These are phyloP conservation scores for Coptodon bakossiorum DNA, from an alignment of 2,113 vertebrate species.

Conservation along the genomic window DNA sequence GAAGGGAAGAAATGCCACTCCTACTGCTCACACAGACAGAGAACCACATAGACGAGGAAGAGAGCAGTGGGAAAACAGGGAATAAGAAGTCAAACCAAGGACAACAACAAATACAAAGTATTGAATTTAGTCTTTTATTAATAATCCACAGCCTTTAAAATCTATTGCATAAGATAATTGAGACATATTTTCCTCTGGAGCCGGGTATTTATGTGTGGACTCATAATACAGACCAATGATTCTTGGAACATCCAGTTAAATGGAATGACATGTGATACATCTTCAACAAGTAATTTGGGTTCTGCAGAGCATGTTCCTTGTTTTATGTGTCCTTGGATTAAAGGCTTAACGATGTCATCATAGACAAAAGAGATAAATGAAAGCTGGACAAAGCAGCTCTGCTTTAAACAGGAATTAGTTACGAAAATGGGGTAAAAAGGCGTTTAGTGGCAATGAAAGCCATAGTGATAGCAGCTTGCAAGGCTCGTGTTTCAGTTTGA, in stretches of 20 bases:
- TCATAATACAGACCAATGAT: neutral
- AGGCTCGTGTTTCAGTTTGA: rapidly evolving
- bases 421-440: neutral
- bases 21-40: neutral
- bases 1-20: neutral
- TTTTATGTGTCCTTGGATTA: neutral
- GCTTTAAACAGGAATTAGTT: neutral
- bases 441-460: neutral
- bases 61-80: neutral
- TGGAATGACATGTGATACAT: neutral
- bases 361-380: neutral
- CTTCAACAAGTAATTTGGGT: neutral
- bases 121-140: neutral
- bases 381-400: neutral
- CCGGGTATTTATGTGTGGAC: neutral
- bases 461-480: neutral
- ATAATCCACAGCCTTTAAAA: neutral
- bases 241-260: neutral
- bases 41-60: neutral
- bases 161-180: neutral
- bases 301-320: neutral
- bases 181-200: neutral
- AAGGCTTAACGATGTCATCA: neutral
- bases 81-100: neutral
- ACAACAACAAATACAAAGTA: neutral